Evolutionary conservation across 2,888 invertebrate species (phyloP).

Genomic region (Balanococcus diminutus): DNA sequence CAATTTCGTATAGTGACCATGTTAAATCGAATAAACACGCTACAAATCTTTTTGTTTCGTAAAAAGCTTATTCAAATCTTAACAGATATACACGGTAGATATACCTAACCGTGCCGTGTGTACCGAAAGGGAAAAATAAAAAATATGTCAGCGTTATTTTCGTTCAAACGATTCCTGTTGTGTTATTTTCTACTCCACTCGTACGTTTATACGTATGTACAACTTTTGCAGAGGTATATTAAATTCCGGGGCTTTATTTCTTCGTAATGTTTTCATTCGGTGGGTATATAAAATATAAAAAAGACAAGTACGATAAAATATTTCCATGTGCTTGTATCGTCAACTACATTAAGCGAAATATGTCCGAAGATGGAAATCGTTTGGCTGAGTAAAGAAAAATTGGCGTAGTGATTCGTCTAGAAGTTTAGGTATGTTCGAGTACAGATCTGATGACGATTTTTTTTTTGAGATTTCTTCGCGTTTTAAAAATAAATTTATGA

Average conservation of each 20-base stretch:
- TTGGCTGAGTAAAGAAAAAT: neutral
- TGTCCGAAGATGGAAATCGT: neutral
- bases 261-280: neutral
- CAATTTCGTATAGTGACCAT: conserved; percentile 36
- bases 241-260: conserved; percentile 12
- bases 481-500: too few species aligned
- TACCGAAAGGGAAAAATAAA: neutral
- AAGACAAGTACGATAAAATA: neutral
- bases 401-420: neutral
- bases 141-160: conserved; percentile 23
- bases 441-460: too few species aligned
- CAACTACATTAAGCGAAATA: neutral
- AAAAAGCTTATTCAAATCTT: conserved; percentile 14
- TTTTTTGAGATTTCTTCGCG: too few species aligned
- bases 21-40: conserved; percentile 35
- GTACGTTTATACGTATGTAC: neutral
- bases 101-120: neutral
- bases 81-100: neutral
- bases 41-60: conserved; percentile 35
- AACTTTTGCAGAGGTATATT: neutral
- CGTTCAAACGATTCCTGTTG: conserved; percentile 26
- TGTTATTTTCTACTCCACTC: conserved; percentile 15
- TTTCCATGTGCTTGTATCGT: neutral
- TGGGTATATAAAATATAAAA: neutral
- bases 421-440: neutral